These are phyloP conservation scores for Leucophora obtusa DNA, from an alignment of 2,888 invertebrate species.

Conservation along the genomic window DNA sequence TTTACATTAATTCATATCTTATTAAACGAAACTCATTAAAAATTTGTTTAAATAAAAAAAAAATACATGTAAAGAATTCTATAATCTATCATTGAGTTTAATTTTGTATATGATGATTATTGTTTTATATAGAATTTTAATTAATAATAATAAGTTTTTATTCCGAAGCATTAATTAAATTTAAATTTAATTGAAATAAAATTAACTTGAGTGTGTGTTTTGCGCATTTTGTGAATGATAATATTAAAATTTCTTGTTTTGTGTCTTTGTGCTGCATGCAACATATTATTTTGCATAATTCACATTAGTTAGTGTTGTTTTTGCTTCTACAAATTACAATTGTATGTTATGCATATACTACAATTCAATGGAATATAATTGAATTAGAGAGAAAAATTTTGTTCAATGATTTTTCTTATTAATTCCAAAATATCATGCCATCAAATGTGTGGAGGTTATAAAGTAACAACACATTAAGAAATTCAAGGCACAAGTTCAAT, in stretches of 20 bases:
- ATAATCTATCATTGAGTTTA: background rate
- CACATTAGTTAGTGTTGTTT: slow-evolving; percentile 55
- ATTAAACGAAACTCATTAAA: background rate
- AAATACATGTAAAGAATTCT: background rate
- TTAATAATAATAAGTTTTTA: slow-evolving; percentile 9
- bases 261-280: slow-evolving; percentile 65
- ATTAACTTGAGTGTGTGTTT: slow-evolving; percentile 16
- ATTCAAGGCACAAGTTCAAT: slow-evolving; percentile 63
- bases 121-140: background rate
- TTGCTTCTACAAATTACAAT: slow-evolving; percentile 50
- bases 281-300: slow-evolving; percentile 65
- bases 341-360: slow-evolving; percentile 52
- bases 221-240: slow-evolving; percentile 52
- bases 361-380: slow-evolving; percentile 62
- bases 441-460: slow-evolving; percentile 55
- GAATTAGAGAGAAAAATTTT: slow-evolving; percentile 1
- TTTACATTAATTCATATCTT: background rate
- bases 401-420: slow-evolving; percentile 54
- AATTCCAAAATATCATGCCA: slow-evolving; percentile 38
- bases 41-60: background rate
- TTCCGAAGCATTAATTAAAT: slow-evolving; percentile 29
- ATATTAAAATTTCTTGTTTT: slow-evolving; percentile 34
- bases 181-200: slow-evolving; percentile 29
- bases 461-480: slow-evolving; percentile 2
- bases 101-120: slow-evolving; percentile 1